Conservation (phyloP, 1,140 invertebrate genomes). For the Drosophila varians region DNA sequence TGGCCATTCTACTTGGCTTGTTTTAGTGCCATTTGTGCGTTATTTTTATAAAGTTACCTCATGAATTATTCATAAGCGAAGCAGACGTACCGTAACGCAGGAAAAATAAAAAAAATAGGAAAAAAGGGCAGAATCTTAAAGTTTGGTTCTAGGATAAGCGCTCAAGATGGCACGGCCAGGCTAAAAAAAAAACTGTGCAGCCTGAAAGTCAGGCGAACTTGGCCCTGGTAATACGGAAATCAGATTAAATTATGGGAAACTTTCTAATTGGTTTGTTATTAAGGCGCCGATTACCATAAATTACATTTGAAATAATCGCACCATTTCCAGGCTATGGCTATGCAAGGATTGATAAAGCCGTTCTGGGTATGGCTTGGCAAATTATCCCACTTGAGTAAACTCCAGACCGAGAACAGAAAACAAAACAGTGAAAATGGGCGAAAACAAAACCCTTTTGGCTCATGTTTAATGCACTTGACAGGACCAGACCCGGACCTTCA, state of each 20-base stretch:
- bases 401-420: not conserved
- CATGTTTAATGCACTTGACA: constrained; percentile 52
- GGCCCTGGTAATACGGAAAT: constrained; percentile 25
- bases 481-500: constrained; percentile 50
- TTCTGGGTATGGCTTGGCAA: constrained; percentile 11
- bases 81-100: constrained; percentile 51
- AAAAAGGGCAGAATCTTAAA: constrained; percentile 42
- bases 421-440: constrained; percentile 10
- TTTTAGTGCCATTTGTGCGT: constrained; percentile 54
- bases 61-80: constrained; percentile 68
- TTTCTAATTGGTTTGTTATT: constrained; percentile 67
- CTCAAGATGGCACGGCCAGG: constrained; percentile 1
- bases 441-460: constrained; percentile 31
- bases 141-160: constrained; percentile 26
- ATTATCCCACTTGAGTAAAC: constrained; percentile 29
- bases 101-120: constrained; percentile 21
- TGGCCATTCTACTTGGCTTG: constrained; percentile 37
- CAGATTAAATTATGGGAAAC: constrained; percentile 67
- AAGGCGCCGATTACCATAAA: constrained; percentile 62
- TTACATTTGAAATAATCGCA: constrained; percentile 34
- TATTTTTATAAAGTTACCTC: constrained; percentile 64
- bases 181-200: constrained; percentile 8
- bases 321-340: constrained; percentile 26
- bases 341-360: constrained; percentile 27
- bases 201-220: constrained; percentile 10